Evolutionary conservation across 2,888 invertebrate species (phyloP).

Genomic region (Steinernema hermaphroditum): DNA sequence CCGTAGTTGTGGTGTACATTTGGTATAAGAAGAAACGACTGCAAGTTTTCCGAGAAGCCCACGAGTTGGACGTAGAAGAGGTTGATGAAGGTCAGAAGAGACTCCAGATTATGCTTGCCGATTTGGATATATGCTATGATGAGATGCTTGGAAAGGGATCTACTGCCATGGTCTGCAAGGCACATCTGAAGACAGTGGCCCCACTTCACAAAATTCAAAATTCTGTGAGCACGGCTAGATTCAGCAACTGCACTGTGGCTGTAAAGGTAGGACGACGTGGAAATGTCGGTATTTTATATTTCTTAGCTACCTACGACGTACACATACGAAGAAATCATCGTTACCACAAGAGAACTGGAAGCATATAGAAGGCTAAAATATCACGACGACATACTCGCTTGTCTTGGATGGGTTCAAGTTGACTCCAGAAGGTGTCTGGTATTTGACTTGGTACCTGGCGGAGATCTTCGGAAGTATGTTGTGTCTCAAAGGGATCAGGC

Average conservation of each 20-base stretch:
- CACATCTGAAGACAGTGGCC: slow-evolving; percentile 1
- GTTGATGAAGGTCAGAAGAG: not conserved
- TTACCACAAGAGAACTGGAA: not conserved
- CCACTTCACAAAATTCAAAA: not conserved
- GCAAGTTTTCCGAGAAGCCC: not conserved
- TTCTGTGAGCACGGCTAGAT: not conserved
- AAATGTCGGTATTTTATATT: not conserved
- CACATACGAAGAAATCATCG: not conserved
- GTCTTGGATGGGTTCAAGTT: not conserved
- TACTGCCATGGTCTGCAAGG: slow-evolving; percentile 21
- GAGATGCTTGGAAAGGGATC: slow-evolving; percentile 26
- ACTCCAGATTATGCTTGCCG: not conserved
- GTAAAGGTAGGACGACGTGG: not conserved
- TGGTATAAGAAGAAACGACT: not conserved
- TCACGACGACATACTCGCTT: not conserved
- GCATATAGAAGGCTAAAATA: slow-evolving; percentile 6
- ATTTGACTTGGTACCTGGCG: slow-evolving; percentile 8
- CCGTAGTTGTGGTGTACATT: not conserved
- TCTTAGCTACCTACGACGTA: slow-evolving; percentile 2
- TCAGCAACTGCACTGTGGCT: slow-evolving; percentile 11
- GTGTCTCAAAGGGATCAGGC: slow-evolving; percentile 14
- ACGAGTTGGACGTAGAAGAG: not conserved
- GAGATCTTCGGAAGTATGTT: slow-evolving; percentile 25
- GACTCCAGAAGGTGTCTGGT: slow-evolving; percentile 19
- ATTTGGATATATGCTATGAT: slow-evolving; percentile 2